phyloP scores from a whole-genome alignment of 37 sponge, comb jelly and placozoan genomes.

The Spongilla lacustris region DNA sequence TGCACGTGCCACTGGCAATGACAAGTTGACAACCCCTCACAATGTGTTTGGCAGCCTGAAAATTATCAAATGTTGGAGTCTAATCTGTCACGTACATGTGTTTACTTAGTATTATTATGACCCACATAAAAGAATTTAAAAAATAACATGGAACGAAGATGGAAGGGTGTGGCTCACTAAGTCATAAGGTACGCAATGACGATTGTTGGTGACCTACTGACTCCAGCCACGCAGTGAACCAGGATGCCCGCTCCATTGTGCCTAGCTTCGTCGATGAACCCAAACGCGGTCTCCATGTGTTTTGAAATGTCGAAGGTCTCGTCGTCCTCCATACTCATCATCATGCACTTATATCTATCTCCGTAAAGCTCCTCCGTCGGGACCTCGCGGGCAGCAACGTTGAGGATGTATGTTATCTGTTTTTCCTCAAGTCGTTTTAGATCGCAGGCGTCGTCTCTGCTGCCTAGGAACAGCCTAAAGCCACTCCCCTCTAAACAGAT shows the following conservation, averaged over 20 bases:
- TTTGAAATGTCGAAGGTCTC: slow-evolving; percentile 30
- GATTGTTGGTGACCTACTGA: slow-evolving; percentile 59
- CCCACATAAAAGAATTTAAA: too few relatives aligned
- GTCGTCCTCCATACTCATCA: slow-evolving; percentile 46
- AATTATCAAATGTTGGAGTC: too few relatives aligned
- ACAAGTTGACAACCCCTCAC: too few relatives aligned
- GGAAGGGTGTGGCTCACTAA: neutral
- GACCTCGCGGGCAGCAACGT: slow-evolving; percentile 49
- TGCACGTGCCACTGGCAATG: too few relatives aligned
- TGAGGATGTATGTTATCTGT: slow-evolving; percentile 48
- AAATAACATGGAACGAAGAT: too few relatives aligned
- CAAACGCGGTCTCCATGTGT: slow-evolving; percentile 33
- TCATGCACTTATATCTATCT: slow-evolving; percentile 6
- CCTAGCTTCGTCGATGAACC: slow-evolving; percentile 52
- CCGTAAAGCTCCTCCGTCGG: slow-evolving; percentile 36
- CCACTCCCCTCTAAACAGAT: slow-evolving; percentile 21
- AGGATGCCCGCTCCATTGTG: slow-evolving; percentile 25
- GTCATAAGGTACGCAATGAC: slow-evolving; percentile 61
- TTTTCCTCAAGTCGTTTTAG: slow-evolving; percentile 24
- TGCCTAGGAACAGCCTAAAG: slow-evolving; percentile 39
- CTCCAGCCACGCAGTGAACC: slow-evolving; percentile 71
- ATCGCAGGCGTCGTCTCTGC: slow-evolving; percentile 47
- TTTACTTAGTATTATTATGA: too few relatives aligned
- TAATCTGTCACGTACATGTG: too few relatives aligned
- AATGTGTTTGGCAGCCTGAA: too few relatives aligned